Conservation (phyloP, 2,888 invertebrate species). For the Schizaphis graminum region DNA sequence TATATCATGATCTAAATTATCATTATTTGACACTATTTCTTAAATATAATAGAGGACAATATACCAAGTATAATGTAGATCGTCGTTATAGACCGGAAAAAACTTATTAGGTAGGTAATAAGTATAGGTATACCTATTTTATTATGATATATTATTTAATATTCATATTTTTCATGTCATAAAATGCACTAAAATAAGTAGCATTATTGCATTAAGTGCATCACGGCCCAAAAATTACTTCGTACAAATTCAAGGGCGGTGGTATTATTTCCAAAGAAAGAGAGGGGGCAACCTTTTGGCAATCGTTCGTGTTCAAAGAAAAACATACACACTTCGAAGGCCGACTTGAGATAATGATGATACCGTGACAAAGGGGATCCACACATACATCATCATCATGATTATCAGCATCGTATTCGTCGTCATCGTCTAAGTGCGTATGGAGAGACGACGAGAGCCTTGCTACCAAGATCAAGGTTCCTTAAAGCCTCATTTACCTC, state of each 20-base stretch:
- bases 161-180: background rate
- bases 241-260: constrained; percentile 29
- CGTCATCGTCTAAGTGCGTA: background rate
- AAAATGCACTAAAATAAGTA: background rate
- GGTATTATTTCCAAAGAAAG: background rate
- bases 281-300: constrained; percentile 15
- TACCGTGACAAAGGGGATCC: constrained; percentile 52
- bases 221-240: background rate
- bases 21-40: background rate
- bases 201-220: background rate
- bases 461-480: constrained; percentile 57
- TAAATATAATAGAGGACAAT: background rate
- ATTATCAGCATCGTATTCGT: background rate
- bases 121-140: background rate
- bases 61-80: background rate
- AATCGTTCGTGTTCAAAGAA: constrained; percentile 27
- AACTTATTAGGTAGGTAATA: background rate
- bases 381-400: constrained; percentile 1
- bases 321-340: background rate
- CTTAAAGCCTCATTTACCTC: constrained; percentile 51
- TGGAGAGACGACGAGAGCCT: constrained; percentile 8
- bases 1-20: no score
- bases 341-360: constrained; percentile 29
- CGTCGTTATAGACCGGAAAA: background rate
- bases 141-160: background rate